Evolutionary conservation across 2,113 vertebrate species (phyloP), one percentile per base, ranked within the genome.

Genomic region (Gymnobelideus leadbeateri): DNA sequence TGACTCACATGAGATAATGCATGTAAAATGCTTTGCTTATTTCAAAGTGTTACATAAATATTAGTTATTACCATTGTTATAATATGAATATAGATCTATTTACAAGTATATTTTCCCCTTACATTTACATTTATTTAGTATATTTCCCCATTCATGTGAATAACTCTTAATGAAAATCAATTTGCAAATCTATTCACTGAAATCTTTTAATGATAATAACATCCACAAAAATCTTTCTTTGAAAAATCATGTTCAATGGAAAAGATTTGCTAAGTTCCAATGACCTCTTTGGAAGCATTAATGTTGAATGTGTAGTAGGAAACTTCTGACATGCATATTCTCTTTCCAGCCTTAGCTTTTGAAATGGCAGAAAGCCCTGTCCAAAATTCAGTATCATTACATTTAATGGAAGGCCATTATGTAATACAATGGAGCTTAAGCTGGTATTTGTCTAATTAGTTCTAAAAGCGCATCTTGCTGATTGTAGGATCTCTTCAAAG

Each of bases 401-500:
- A 91, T 94, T 93, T 93, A 95, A 54, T 89, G 93, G 89, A 96
- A 97, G 10, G 89, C 61, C 95, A n/a, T 51, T 96, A 94, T 43
- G 53, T 90, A 96, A 90, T 51, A n/a, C 91, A 90, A 50, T 31
- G 57, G 89, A 94, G 93, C 61, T 98, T 91, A 96, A 96, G 51
- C 89, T 90, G 92, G 43, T 46, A 52, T 96, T 97, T 92, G 57
- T 95, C 77, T 95, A 93, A 97, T 97, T 97, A 94, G 94, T 21
- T 95, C 89, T 94, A 94, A 97, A 97, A 89, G 14, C 46, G 5
- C 37, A 25, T 95, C 93, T 97, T 53, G 0, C 94, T 95, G 24
- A 53, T 54, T 92, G 53, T 47, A 57, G 51, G n/a, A 49, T 68
- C 92, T 51, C 95, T 93, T 94, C 91, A 93, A 94, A 96, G 92